These are phyloP conservation scores for Deilephila porcellus DNA, from an alignment of 2,888 invertebrate species.

Conservation along the genomic window DNA sequence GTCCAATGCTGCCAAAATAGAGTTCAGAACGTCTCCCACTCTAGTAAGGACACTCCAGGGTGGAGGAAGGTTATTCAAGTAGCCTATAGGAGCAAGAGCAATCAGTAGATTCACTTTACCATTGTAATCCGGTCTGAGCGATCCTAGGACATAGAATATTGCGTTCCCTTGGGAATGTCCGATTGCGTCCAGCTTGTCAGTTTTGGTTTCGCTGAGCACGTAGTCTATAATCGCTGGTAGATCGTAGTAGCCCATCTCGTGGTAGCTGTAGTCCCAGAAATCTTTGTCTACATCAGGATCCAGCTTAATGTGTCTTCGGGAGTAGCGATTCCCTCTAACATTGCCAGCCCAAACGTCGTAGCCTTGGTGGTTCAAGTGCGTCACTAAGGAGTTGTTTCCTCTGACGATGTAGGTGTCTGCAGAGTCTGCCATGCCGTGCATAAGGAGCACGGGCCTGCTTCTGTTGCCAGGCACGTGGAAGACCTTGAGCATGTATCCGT, in stretches of 20 bases:
- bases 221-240: slow-evolving; percentile 83
- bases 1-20: slow-evolving; percentile 14
- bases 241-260: slow-evolving; percentile 87
- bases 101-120: slow-evolving; percentile 74
- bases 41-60: neutral
- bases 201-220: slow-evolving; percentile 63
- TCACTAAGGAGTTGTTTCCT: slow-evolving; percentile 42
- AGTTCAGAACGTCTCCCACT: slow-evolving; percentile 3
- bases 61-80: slow-evolving; percentile 11
- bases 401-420: slow-evolving; percentile 46
- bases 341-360: slow-evolving; percentile 65
- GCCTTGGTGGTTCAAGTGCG: slow-evolving; percentile 67
- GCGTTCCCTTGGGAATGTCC: slow-evolving; percentile 88
- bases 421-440: slow-evolving; percentile 44
- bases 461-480: slow-evolving; percentile 42
- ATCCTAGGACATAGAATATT: slow-evolving; percentile 75
- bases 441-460: slow-evolving; percentile 40
- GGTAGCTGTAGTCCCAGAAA: slow-evolving; percentile 84
- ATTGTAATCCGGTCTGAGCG: slow-evolving; percentile 79
- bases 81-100: slow-evolving; percentile 43
- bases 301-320: slow-evolving; percentile 71
- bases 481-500: slow-evolving; percentile 45
- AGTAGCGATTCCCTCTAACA: slow-evolving; percentile 84
- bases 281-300: slow-evolving; percentile 51
- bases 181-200: slow-evolving; percentile 81